Conservation (phyloP, 2,113 vertebrate species). For the Illadopsis cleaveri region DNA sequence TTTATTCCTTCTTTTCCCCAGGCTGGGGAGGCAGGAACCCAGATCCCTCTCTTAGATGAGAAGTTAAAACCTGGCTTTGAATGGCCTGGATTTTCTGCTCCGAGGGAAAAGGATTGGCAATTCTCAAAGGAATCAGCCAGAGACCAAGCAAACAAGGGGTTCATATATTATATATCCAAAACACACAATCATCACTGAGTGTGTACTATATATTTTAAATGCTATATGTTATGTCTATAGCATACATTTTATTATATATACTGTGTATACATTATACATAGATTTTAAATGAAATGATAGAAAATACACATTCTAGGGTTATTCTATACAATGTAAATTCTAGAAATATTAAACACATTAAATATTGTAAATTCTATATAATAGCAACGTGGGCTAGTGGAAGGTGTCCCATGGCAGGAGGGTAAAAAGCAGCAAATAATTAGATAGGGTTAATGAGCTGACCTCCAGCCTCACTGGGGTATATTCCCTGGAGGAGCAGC, state of each 20-base stretch:
- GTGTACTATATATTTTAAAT: not conserved
- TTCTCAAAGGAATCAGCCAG: not conserved
- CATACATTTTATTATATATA: not conserved
- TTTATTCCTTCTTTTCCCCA: not conserved
- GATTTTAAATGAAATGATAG: not conserved
- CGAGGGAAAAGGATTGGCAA: fast-evolving
- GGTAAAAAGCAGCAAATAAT: not conserved
- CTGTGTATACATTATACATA: no score
- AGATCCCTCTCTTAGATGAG: not conserved
- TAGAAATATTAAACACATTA: not conserved
- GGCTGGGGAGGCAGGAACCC: not conserved
- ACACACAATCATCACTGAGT: fast-evolving
- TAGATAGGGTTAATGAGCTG: not conserved
- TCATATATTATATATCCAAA: not conserved
- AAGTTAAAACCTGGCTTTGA: not conserved
- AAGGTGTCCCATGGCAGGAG: not conserved
- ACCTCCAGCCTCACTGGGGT: not conserved
- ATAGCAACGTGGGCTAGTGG: not conserved
- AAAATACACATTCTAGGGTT: not conserved
- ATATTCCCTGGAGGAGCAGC: not conserved
- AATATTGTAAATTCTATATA: not conserved
- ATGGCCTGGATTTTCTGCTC: not conserved
- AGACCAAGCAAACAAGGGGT: not conserved
- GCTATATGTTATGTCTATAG: not conserved
- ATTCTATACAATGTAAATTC: not conserved